These are phyloP conservation scores for Hormaphis cornu DNA, from an alignment of 1,140 invertebrate genomes.

Conservation along the genomic window DNA sequence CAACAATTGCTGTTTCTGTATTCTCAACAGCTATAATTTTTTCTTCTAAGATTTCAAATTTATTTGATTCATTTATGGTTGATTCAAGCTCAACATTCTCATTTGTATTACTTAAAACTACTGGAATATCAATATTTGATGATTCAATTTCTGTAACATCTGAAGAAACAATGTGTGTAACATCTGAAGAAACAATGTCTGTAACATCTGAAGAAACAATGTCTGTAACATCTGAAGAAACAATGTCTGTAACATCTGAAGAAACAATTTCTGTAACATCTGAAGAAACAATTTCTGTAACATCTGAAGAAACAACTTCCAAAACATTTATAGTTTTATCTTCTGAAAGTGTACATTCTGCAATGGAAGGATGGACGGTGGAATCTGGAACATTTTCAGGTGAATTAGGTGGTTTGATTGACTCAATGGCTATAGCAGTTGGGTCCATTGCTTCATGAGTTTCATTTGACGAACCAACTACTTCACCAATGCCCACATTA, in stretches of 20 bases:
- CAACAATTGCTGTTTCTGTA: conserved; percentile 34
- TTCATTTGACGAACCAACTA: not conserved
- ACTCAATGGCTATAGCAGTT: not conserved
- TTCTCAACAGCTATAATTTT: conserved; percentile 15
- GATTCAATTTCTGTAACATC: not conserved
- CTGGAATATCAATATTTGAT: not conserved
- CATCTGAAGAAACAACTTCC: too few species aligned
- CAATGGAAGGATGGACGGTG: not conserved
- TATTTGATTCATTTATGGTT: conserved; percentile 35
- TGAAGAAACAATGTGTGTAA: not conserved
- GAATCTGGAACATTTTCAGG: not conserved
- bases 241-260: too few species aligned
- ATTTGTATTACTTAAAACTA: not conserved
- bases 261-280: too few species aligned
- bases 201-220: not conserved
- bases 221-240: not conserved
- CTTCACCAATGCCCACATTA: not conserved
- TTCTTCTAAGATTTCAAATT: conserved; percentile 31
- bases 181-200: not conserved
- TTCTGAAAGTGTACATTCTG: not conserved
- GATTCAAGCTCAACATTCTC: conserved; percentile 31
- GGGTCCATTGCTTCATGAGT: not conserved
- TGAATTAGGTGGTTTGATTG: not conserved
- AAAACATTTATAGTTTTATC: too few species aligned
- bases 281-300: too few species aligned